Conservation (phyloP, 2,797 vertebrate species). For the Manis crassicaudata region DNA sequence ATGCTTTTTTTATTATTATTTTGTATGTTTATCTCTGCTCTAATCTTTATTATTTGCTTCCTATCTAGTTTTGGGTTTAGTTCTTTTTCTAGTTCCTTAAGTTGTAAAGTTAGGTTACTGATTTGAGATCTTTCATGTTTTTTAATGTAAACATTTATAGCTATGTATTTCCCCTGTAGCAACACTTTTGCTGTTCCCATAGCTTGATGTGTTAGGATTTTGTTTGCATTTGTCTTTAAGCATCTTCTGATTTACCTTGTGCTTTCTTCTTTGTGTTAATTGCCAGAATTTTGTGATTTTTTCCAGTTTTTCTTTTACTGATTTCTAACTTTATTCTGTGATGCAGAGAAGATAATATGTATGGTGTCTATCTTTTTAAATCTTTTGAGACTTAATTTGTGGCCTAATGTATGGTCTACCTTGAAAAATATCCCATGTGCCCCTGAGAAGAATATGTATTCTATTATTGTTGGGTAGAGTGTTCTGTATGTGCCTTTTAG, state of each 20-base stretch:
- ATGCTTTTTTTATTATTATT: too few species aligned
- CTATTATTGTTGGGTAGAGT: not conserved
- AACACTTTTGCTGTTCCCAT: not conserved
- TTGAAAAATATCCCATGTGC: not conserved
- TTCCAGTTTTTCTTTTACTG: not conserved
- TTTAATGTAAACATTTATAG: not conserved
- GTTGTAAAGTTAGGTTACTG: not conserved
- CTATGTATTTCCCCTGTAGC: not conserved
- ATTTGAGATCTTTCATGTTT: not conserved
- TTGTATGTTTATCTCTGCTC: not conserved
- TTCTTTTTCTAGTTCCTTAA: not conserved
- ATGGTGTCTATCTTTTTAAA: not conserved
- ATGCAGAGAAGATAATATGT: not conserved
- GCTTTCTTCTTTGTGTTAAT: not conserved
- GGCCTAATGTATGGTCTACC: not conserved
- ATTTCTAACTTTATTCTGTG: not conserved
- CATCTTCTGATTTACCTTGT: not conserved
- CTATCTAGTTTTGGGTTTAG: not conserved
- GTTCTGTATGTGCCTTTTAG: not conserved
- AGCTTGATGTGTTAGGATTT: not conserved
- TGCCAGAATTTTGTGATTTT: not conserved
- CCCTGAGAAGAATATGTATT: not conserved
- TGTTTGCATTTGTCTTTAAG: not conserved
- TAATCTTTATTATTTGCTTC: not conserved
- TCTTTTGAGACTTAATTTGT: not conserved